Base-by-base conservation (phyloP, 2,888 invertebrate species). In the Amphipyra tragopoginis region DNA sequence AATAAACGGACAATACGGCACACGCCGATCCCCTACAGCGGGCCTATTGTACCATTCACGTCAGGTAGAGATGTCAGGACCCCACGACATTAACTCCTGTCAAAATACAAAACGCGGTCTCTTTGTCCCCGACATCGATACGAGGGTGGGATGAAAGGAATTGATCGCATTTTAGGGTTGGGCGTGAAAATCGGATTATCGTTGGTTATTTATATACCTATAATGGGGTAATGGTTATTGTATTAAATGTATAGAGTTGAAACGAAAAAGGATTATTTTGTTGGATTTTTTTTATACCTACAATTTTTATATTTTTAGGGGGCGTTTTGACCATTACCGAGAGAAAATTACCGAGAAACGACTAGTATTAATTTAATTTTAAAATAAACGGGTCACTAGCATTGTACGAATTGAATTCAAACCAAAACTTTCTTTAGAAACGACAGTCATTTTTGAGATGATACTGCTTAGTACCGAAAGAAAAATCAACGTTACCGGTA, bases 51-150 rank as follows among this genome's bases (percentile, higher is more conserved):
- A 66, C 67, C 73, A 66, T 57, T 60, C 72, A 59, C 62, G 43
- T 76, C 90, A 90, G 90, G 90, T 91, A 89, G 75, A 88, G 88
- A 83, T 81, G 83, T 90, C 85, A 84, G 80, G 79, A 82, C 87
- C 87, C 83, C 63, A 68, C 72, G 69, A 80, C 83, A 90, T 93
- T 93, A 92, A 93, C 93, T 93, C 89, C 93, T 94, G 93, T 94
- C 93, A 94, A 86, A 93, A 93, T 85, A 92, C 78, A 82, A 82
- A 75, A 75, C 81, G 80, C 80, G 81, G 78, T 74, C 82, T 81
- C 82, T 86, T 89, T 91, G 91, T 91, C 86, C 85, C 76, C 73
- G 85, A 85, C 86, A 90, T 83, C 77, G 90, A 92, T 90, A 90
- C 80, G 82, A 84, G 86, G 86, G 89, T 78, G 77, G 54, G 72